These are phyloP conservation scores for Procambarus virginalis DNA, from an alignment of 1,140 invertebrate genomes.

Conservation along the genomic window DNA sequence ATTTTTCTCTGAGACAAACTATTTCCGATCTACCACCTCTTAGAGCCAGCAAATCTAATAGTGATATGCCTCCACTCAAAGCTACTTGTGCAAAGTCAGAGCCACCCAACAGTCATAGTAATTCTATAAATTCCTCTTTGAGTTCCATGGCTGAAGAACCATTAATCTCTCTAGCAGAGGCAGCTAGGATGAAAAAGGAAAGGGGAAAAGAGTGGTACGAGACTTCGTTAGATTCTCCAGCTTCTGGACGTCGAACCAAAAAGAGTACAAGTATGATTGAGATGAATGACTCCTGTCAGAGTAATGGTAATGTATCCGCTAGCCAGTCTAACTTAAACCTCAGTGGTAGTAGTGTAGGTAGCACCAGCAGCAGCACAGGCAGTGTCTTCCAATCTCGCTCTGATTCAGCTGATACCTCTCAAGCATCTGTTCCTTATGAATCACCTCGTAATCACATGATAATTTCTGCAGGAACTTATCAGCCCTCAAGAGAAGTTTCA, in stretches of 20 bases:
- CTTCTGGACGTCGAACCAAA: constrained; percentile 63
- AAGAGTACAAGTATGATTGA: constrained; percentile 53
- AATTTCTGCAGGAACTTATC: constrained; percentile 89
- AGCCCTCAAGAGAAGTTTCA: constrained; percentile 93
- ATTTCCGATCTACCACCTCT: constrained; percentile 50
- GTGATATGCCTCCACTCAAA: constrained; percentile 67
- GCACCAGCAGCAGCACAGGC: constrained; percentile 55
- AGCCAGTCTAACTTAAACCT: constrained; percentile 55
- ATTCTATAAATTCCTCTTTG: constrained; percentile 47
- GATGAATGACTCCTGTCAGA: constrained; percentile 61
- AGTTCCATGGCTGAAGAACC: constrained; percentile 57
- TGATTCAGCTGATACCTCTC: constrained; percentile 59
- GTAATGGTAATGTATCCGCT: constrained; percentile 61
- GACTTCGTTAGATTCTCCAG: constrained; percentile 81
- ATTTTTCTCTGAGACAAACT: constrained; percentile 33
- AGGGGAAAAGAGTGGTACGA: constrained; percentile 84
- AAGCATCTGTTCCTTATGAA: constrained; percentile 43
- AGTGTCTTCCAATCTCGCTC: constrained; percentile 59
- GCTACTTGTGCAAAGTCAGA: constrained; percentile 50
- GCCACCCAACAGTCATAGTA: constrained; percentile 34
- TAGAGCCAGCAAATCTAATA: constrained; percentile 63
- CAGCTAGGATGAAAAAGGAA: constrained; percentile 70
- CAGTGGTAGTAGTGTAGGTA: constrained; percentile 57
- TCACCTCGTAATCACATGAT: constrained; percentile 79
- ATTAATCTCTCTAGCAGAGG: constrained; percentile 67